Evolutionary conservation across 2,888 invertebrate genomes (phyloP).

Genomic region (Dione juno): DNA sequence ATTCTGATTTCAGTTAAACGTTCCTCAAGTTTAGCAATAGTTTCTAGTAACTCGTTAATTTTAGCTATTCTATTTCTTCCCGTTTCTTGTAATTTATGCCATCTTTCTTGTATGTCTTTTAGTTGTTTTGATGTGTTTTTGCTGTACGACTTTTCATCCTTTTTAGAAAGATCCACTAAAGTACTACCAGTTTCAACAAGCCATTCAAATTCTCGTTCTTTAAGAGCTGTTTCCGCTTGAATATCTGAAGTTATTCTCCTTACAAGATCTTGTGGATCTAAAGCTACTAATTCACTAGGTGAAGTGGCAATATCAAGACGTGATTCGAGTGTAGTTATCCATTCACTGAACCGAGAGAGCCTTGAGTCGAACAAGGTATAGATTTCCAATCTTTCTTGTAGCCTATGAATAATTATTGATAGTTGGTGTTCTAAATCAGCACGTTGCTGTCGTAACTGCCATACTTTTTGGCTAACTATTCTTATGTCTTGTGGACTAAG

Average conservation of each 20-base stretch:
- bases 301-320: conserved; percentile 85
- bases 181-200: conserved; percentile 86
- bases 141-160: conserved; percentile 82
- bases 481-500: conserved; percentile 93
- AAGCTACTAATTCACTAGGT: conserved; percentile 74
- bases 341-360: conserved; percentile 85
- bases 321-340: conserved; percentile 88
- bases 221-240: conserved; percentile 88
- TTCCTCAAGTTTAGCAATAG: conserved; percentile 87
- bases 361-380: conserved; percentile 88
- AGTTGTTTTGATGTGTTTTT: conserved; percentile 83
- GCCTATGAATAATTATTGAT: conserved; percentile 86
- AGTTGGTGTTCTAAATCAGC: conserved; percentile 92
- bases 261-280: conserved; percentile 89
- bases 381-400: conserved; percentile 89
- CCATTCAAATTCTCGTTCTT: conserved; percentile 92
- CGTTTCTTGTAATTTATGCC: conserved; percentile 86
- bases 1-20: conserved; percentile 88
- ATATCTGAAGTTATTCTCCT: conserved; percentile 89
- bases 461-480: conserved; percentile 89
- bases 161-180: conserved; percentile 85
- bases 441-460: conserved; percentile 91
- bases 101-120: conserved; percentile 85
- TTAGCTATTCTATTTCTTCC: conserved; percentile 88
- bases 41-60: conserved; percentile 88